Conservation (phyloP, 2,113 vertebrate genomes). For the Baryphthengus martii region DNA sequence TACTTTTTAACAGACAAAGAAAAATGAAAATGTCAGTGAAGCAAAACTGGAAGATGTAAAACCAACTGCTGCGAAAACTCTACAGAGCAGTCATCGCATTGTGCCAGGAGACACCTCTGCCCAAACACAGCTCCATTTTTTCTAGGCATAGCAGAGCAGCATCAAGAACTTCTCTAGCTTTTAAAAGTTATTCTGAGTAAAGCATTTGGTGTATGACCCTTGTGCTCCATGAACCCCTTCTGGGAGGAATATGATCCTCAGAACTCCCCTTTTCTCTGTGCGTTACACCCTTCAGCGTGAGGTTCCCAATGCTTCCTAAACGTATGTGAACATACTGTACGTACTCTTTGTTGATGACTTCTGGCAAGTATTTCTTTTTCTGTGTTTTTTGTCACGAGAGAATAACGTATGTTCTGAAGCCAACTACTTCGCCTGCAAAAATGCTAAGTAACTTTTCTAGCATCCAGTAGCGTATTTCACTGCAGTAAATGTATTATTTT, state of each 20-base stretch:
- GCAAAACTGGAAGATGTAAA: background rate
- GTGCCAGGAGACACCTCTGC: background rate
- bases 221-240: background rate
- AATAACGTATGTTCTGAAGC: background rate
- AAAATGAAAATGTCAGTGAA: background rate
- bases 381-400: background rate
- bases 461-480: background rate
- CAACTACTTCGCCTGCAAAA: background rate
- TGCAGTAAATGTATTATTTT: slow-evolving; percentile 21
- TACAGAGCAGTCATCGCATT: background rate
- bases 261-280: background rate
- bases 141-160: background rate
- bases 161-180: background rate
- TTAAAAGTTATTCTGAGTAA: background rate
- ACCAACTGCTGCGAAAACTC: background rate
- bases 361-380: background rate
- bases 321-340: fast-evolving
- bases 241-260: background rate
- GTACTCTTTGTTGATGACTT: background rate
- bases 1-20: background rate
- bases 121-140: background rate
- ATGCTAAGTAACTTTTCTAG: background rate
- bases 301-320: background rate
- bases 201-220: background rate
- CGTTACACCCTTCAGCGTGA: background rate